Evolutionary conservation across 1,140 invertebrate genomes (phyloP).

Genomic region (Steinernema khuongi): DNA sequence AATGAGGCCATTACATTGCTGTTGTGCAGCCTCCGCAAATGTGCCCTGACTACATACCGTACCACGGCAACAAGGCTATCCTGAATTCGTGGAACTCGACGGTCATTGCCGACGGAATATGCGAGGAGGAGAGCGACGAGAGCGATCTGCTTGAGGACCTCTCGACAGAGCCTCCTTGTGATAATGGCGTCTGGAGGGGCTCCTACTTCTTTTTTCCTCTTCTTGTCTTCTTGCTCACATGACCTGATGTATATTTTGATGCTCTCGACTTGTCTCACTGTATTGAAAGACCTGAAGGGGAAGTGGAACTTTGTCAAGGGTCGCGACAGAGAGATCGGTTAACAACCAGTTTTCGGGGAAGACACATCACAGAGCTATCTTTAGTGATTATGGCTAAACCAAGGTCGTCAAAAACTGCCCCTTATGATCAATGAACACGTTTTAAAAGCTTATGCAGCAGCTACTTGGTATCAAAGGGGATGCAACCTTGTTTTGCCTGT

Average conservation of each 20-base stretch:
- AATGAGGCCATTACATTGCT: slow-evolving; percentile 17
- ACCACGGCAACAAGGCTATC: neutral
- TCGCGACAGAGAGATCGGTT: no score
- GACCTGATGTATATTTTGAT: neutral
- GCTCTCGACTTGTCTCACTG: no score
- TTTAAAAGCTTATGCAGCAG: no score
- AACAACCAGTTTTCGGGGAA: no score
- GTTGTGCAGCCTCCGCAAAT: neutral
- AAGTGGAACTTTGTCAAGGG: no score
- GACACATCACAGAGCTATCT: no score
- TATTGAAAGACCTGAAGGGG: no score
- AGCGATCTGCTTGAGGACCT: neutral
- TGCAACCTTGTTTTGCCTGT: no score
- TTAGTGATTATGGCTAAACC: no score
- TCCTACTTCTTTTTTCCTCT: neutral
- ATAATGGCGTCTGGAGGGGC: neutral
- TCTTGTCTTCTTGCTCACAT: neutral
- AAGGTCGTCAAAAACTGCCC: no score
- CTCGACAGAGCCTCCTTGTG: neutral
- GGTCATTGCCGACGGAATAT: neutral
- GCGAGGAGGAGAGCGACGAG: neutral
- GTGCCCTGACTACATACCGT: neutral
- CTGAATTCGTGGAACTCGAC: neutral
- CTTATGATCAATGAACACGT: no score
- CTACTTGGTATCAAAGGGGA: no score